Conservation (phyloP, 2,113 vertebrate species). For the Corythornis cristatus region DNA sequence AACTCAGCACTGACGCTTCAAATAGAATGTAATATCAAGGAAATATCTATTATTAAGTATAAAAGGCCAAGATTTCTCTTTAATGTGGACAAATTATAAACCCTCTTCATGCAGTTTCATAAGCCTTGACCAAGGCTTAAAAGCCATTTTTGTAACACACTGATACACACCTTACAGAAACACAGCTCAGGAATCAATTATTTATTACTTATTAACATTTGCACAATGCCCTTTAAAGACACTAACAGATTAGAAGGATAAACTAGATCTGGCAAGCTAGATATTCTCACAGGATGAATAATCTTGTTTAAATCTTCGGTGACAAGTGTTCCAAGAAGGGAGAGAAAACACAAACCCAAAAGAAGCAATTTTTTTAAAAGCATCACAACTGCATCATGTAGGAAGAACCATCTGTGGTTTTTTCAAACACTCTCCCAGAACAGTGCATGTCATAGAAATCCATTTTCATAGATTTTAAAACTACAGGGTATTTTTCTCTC, state of each 20-base stretch:
- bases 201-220: neutral
- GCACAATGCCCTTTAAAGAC: neutral
- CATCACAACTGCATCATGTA: neutral
- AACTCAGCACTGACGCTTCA: neutral
- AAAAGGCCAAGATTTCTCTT: neutral
- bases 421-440: neutral
- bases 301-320: neutral
- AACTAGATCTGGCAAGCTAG: neutral
- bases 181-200: neutral
- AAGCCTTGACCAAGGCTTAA: neutral
- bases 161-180: neutral
- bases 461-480: neutral
- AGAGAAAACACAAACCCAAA: neutral
- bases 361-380: neutral
- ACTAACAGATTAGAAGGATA: neutral
- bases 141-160: neutral
- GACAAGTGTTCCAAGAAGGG: neutral
- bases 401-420: neutral
- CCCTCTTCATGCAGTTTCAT: neutral
- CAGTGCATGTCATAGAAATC: neutral
- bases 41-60: neutral
- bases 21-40: accelerated
- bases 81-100: neutral
- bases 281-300: neutral
- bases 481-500: neutral